Conservation (phyloP, 37 sponge, comb jelly and placozoan genomes). For the Mnemiopsis leidyi region DNA sequence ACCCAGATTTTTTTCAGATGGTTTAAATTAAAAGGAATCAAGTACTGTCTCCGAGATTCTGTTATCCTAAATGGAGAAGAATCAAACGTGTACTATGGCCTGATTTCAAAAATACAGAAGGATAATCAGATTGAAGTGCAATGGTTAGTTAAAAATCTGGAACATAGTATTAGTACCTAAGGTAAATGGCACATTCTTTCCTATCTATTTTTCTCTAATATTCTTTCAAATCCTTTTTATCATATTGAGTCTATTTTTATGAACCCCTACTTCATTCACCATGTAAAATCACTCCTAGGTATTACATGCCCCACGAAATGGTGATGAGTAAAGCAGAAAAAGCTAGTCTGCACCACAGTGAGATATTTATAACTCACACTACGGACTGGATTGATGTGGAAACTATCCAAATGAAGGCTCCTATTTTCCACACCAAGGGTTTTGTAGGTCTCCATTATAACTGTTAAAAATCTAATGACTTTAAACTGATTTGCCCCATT, state of each 20-base stretch:
- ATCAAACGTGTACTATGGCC: not conserved
- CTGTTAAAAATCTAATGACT: too few species aligned
- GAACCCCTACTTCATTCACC: too few species aligned
- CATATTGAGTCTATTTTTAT: too few species aligned
- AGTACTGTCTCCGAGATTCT: conserved; percentile 11
- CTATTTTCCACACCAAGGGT: conserved; percentile 34
- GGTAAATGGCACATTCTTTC: too few species aligned
- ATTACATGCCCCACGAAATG: conserved; percentile 46
- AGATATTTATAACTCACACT: conserved; percentile 8
- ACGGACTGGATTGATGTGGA: conserved; percentile 34
- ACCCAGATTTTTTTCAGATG: conserved; percentile 8
- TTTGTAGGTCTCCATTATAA: conserved; percentile 22
- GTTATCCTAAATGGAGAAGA: conserved; percentile 29
- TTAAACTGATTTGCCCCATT: too few species aligned
- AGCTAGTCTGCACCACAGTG: conserved; percentile 9
- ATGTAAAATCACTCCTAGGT: conserved; percentile 31
- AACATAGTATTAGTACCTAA: too few species aligned
- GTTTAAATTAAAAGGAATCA: conserved; percentile 17
- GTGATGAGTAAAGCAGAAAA: not conserved
- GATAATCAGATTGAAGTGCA: conserved; percentile 12
- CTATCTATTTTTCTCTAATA: too few species aligned
- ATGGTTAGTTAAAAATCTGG: too few species aligned
- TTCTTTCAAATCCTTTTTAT: too few species aligned
- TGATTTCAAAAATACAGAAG: conserved; percentile 29
- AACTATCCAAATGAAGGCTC: not conserved